Conservation (phyloP, 1,140 invertebrate genomes). For the Brachionus sp. region DNA sequence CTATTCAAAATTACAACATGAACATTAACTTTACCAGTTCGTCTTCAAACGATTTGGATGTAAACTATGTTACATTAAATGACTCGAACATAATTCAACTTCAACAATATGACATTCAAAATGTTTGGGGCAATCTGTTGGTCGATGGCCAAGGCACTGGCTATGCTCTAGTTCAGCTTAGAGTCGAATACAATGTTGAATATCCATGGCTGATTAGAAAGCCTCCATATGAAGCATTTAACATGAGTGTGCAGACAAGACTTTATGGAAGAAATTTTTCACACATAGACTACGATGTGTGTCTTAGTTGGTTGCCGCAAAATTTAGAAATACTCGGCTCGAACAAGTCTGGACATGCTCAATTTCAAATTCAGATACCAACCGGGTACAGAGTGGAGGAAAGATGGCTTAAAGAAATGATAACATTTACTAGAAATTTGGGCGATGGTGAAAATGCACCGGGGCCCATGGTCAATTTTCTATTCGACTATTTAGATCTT, state of each 20-base stretch:
- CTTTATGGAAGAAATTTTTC: conserved; percentile 88
- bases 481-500: conserved; percentile 49
- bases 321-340: conserved; percentile 71
- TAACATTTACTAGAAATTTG: background rate
- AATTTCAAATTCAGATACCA: conserved; percentile 83
- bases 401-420: conserved; percentile 15
- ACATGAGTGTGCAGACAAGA: conserved; percentile 67
- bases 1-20: conserved; percentile 28
- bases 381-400: conserved; percentile 70
- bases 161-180: conserved; percentile 64
- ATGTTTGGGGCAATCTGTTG: conserved; percentile 86
- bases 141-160: conserved; percentile 83
- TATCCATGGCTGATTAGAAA: conserved; percentile 42
- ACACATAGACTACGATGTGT: conserved; percentile 64
- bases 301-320: conserved; percentile 50
- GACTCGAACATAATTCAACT: conserved; percentile 6
- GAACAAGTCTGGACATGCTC: conserved; percentile 78
- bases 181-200: conserved; percentile 46
- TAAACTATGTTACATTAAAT: background rate
- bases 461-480: background rate
- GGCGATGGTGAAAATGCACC: conserved; percentile 36
- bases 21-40: conserved; percentile 37
- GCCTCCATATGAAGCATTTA: conserved; percentile 65
- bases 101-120: conserved; percentile 49
- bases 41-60: conserved; percentile 1